These are phyloP conservation scores for Sylvia atricapilla DNA, from an alignment of 2,113 vertebrate species.

Conservation along the genomic window DNA sequence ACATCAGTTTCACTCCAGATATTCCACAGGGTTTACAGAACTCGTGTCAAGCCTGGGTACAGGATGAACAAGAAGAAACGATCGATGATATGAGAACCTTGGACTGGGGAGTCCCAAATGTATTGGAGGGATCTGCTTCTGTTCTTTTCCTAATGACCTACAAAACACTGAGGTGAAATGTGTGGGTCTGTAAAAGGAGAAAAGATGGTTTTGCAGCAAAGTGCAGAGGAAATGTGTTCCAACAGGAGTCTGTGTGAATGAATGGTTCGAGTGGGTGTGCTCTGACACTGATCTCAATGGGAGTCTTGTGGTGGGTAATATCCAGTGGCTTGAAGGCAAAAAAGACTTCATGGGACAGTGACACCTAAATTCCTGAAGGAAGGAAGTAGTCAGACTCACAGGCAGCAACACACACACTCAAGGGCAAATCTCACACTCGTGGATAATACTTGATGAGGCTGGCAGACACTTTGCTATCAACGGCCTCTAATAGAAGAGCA, in stretches of 20 bases:
- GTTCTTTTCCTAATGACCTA: neutral
- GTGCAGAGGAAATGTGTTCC: neutral
- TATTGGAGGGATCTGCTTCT: neutral
- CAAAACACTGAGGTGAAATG: neutral
- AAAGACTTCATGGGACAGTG: neutral
- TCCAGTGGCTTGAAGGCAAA: neutral
- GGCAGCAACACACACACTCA: neutral
- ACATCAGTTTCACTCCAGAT: neutral
- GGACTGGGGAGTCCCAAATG: neutral
- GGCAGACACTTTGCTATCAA: neutral
- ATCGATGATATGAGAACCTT: neutral
- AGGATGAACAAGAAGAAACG: neutral
- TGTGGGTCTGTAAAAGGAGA: neutral
- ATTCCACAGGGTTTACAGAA: neutral
- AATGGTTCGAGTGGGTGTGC: neutral
- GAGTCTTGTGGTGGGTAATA: neutral
- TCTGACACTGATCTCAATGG: neutral
- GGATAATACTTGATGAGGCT: neutral
- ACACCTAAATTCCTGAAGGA: neutral
- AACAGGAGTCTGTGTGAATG: fast-evolving
- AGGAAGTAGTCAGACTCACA: neutral
- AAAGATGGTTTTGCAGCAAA: neutral
- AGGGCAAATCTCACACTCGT: neutral
- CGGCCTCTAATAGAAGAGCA: neutral
- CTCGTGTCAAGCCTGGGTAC: neutral